phyloP scores from a whole-genome alignment of 2,113 vertebrate species.

The Eclectus roratus region DNA sequence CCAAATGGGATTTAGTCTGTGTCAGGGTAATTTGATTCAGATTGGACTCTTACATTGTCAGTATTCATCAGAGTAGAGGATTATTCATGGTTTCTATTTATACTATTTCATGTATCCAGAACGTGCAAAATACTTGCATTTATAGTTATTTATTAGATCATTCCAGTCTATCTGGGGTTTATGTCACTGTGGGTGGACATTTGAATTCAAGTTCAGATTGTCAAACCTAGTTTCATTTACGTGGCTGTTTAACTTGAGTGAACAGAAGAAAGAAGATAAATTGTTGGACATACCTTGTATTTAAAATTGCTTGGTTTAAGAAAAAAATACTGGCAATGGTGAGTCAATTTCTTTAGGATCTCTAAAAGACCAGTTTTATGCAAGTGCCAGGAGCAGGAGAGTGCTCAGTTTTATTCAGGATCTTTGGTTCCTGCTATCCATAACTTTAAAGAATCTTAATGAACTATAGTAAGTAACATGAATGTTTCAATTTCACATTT shows the following conservation, averaged over 20 bases:
- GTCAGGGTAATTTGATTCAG: not conserved
- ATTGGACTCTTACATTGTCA: not conserved
- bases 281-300: not conserved
- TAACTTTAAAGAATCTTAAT: not conserved
- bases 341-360: not conserved
- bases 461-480: not conserved
- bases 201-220: not conserved
- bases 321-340: not conserved
- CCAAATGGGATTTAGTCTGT: accelerated
- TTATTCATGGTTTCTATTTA: not conserved
- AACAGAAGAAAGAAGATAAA: not conserved
- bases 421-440: not conserved
- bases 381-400: not conserved
- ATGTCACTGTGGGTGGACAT: not conserved
- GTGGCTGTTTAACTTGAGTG: not conserved
- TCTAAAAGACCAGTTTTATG: not conserved
- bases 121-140: not conserved
- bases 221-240: not conserved
- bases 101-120: not conserved
- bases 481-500: not conserved
- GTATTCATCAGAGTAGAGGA: not conserved
- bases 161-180: not conserved
- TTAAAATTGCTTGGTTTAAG: not conserved
- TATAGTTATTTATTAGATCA: not conserved
- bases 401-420: not conserved